These are phyloP conservation scores for Schizopygopsis pylzovi DNA, from an alignment of 2,797 vertebrate genomes.

Conservation along the genomic window DNA sequence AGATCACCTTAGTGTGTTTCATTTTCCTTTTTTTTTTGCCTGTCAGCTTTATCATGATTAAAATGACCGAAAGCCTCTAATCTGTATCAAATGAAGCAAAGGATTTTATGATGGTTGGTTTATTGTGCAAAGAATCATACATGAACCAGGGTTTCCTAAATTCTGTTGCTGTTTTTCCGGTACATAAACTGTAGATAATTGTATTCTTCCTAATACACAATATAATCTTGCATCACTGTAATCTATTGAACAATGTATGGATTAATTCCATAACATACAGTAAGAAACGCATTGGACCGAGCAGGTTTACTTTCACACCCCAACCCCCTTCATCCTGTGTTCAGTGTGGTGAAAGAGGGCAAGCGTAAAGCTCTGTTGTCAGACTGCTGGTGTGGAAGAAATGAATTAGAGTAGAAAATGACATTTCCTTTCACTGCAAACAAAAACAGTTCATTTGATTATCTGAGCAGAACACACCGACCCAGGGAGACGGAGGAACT, in stretches of 20 bases:
- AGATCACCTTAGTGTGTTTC: neutral
- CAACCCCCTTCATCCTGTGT: neutral
- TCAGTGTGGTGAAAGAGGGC: slow-evolving; percentile 41
- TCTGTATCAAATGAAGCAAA: slow-evolving; percentile 21
- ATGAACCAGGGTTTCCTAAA: neutral
- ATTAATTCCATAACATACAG: neutral
- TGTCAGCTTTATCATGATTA: slow-evolving; percentile 5
- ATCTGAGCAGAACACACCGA: neutral
- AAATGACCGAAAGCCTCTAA: neutral
- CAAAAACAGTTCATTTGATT: neutral
- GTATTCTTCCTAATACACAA: neutral
- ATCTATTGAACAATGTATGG: neutral
- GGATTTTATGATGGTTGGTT: neutral
- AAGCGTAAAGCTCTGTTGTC: slow-evolving; percentile 31
- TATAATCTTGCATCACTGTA: neutral
- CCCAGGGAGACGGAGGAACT: neutral
- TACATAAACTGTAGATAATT: neutral
- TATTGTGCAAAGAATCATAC: neutral
- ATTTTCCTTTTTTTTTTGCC: neutral
- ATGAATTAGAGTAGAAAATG: slow-evolving; percentile 53
- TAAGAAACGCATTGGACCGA: neutral
- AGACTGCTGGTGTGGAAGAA: slow-evolving; percentile 49
- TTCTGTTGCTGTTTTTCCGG: neutral
- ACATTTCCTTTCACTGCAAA: neutral
- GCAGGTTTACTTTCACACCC: neutral